A percentile compares a stretch with the other conserved stretches of the same genome.
phyloP scores from a whole-genome alignment of 2,797 vertebrate species.

The Danio tinwini region DNA sequence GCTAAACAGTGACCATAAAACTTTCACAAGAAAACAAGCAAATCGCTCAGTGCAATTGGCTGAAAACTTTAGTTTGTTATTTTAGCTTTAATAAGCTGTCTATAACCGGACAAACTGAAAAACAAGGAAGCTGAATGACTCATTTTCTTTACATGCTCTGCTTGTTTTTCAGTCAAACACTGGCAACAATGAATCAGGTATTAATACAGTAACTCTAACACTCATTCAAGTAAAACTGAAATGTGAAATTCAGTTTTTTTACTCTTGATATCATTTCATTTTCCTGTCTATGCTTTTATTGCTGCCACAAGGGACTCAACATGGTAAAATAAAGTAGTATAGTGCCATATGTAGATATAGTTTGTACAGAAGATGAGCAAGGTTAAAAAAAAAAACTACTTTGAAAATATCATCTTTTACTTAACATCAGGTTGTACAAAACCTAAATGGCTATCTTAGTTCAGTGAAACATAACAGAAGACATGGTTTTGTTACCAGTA shows the following conservation, averaged over 20 bases:
- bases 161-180: background rate
- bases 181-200: background rate
- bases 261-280: background rate
- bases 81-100: background rate
- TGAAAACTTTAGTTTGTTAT: background rate
- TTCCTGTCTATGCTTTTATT: background rate
- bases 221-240: slow-evolving; percentile 5
- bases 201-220: background rate
- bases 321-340: background rate
- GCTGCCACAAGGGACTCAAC: background rate
- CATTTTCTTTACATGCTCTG: background rate
- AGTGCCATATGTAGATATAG: background rate
- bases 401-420: background rate
- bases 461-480: background rate
- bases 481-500: background rate
- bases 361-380: background rate
- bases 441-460: background rate
- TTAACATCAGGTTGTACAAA: background rate
- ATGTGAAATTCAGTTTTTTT: background rate
- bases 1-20: background rate
- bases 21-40: background rate
- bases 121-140: background rate
- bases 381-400: too few relatives aligned
- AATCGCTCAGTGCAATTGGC: background rate
- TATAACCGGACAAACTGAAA: background rate